Evolutionary conservation across 2,888 invertebrate species (phyloP).

Genomic region (Tipula lateralis): DNA sequence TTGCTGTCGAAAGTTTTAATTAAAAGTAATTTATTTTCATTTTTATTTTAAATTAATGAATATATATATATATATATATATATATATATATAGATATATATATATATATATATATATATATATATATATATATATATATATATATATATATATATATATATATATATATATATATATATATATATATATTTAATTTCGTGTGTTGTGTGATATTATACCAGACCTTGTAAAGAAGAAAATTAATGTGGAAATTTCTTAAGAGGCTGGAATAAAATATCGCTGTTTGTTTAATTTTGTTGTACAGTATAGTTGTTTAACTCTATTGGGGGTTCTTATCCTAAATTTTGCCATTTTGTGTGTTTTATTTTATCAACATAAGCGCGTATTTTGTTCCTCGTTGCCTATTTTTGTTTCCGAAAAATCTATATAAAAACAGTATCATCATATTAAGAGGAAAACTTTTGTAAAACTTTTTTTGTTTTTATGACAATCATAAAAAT

Average conservation of each 20-base stretch:
- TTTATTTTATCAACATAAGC: neutral
- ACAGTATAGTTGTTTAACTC: neutral
- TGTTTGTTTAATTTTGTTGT: neutral
- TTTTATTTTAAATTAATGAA: neutral
- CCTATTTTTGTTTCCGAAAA: neutral
- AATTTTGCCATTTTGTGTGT: neutral
- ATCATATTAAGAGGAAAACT: neutral
- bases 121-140: no score
- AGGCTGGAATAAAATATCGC: neutral
- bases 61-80: neutral
- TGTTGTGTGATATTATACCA: neutral
- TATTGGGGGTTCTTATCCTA: neutral
- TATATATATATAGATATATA: no score
- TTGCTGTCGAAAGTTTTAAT: neutral
- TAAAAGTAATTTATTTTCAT: neutral
- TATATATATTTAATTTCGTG: no score
- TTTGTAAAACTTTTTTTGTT: neutral
- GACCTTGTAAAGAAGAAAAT: neutral
- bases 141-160: no score
- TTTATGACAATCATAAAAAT: neutral
- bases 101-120: no score
- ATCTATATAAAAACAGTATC: neutral
- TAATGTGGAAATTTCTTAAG: neutral
- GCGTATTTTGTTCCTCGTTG: neutral
- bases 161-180: no score